Conservation (phyloP, 2,888 invertebrate genomes). For the Agapetus fuscipes region DNA sequence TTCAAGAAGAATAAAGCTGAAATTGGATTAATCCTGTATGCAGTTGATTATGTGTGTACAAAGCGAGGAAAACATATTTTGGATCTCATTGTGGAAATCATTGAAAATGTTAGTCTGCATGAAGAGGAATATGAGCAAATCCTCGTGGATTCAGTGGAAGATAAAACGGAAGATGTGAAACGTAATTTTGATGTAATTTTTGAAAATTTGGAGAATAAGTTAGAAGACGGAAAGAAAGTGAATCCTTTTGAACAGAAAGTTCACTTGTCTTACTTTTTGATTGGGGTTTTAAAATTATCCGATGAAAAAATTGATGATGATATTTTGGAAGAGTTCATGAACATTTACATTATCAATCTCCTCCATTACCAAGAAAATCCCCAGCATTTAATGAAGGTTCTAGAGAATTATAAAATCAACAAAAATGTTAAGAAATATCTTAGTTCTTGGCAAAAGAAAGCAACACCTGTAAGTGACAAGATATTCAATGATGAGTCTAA, state of each 20-base stretch:
- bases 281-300: slow-evolving; percentile 15
- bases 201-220: slow-evolving; percentile 31
- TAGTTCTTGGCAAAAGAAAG: slow-evolving; percentile 37
- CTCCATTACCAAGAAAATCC: slow-evolving; percentile 51
- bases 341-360: slow-evolving; percentile 37
- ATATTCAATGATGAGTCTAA: slow-evolving; percentile 29
- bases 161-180: slow-evolving; percentile 1
- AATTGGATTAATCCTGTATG: slow-evolving; percentile 57
- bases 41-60: slow-evolving; percentile 3
- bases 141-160: not conserved
- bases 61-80: slow-evolving; percentile 5
- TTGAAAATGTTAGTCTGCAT: slow-evolving; percentile 1
- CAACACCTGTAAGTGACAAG: slow-evolving; percentile 30
- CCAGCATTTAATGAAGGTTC: slow-evolving; percentile 39
- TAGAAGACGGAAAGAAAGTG: slow-evolving; percentile 16
- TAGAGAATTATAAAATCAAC: slow-evolving; percentile 37
- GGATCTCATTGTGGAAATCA: slow-evolving; percentile 1
- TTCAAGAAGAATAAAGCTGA: slow-evolving; percentile 57
- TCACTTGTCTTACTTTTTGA: slow-evolving; percentile 13
- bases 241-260: slow-evolving; percentile 21
- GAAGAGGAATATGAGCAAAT: not conserved
- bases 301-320: slow-evolving; percentile 32
- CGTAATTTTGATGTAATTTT: slow-evolving; percentile 27
- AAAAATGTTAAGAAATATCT: slow-evolving; percentile 40
- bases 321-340: slow-evolving; percentile 33